A percentile compares a stretch with the other conserved stretches of the same genome.
These are phyloP conservation scores for Halesus radiatus DNA, from an alignment of 1,140 invertebrate genomes.

Conservation along the genomic window DNA sequence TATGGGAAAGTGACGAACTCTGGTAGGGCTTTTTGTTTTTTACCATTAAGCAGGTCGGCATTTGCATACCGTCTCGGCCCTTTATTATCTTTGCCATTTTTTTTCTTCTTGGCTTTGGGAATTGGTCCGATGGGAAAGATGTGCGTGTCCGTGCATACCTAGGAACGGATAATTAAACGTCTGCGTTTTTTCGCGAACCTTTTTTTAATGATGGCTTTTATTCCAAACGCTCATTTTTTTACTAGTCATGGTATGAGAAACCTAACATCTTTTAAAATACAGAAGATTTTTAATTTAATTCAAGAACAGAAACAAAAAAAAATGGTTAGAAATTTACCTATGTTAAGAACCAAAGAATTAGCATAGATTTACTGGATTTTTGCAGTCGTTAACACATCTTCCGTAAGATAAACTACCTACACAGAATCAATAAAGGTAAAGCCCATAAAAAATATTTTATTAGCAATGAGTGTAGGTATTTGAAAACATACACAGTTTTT, in stretches of 20 bases:
- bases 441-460: too few species aligned
- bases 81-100: conserved; percentile 26
- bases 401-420: too few species aligned
- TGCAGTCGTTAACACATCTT: too few species aligned
- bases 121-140: conserved; percentile 43
- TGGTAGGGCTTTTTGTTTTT: conserved; percentile 49
- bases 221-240: not conserved
- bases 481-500: too few species aligned
- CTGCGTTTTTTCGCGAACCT: conserved; percentile 5
- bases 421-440: too few species aligned
- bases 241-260: conserved; percentile 22
- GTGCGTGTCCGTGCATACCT: conserved; percentile 48
- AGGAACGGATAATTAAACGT: conserved; percentile 35
- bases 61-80: conserved; percentile 47
- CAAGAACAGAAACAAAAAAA: conserved; percentile 17
- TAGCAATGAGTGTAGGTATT: too few species aligned
- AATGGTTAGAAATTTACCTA: too few species aligned
- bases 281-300: not conserved
- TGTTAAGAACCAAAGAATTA: too few species aligned
- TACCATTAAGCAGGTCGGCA: conserved; percentile 18
- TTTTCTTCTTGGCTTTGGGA: conserved; percentile 35
- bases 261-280: conserved; percentile 2
- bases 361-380: not conserved
- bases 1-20: conserved; percentile 49
- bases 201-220: conserved; percentile 35